phyloP scores from a whole-genome alignment of 2,888 invertebrate genomes.

The Limnephilus marmoratus region DNA sequence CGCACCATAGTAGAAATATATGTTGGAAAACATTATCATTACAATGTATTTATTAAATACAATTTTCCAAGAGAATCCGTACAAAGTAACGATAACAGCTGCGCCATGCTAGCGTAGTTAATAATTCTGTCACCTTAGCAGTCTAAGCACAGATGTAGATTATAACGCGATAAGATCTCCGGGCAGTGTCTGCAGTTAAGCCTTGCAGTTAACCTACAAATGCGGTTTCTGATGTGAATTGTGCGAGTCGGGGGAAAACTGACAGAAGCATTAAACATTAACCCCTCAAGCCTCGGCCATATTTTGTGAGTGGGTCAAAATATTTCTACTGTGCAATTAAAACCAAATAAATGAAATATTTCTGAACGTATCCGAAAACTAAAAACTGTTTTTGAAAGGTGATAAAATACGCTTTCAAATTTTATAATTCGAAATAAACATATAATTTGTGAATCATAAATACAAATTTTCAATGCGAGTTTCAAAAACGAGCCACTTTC shows the following conservation, averaged over 20 bases:
- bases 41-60: neutral
- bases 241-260: neutral
- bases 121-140: neutral
- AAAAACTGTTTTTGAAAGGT: no score
- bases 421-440: no score
- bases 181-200: no score
- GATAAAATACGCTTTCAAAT: no score
- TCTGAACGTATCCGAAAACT: no score
- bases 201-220: neutral
- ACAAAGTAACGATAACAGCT: neutral
- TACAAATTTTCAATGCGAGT: no score
- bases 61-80: neutral
- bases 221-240: neutral
- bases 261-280: neutral
- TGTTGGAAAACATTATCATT: neutral
- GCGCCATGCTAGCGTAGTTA: neutral
- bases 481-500: no score
- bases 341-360: no score
- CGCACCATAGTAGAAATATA: no score
- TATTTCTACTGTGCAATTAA: no score
- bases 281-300: neutral
- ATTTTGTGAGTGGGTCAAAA: no score
- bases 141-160: neutral
- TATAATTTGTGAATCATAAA: no score
- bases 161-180: neutral